Evolutionary conservation across 2,113 vertebrate genomes (phyloP).

Genomic region (Phainopepla nitens): DNA sequence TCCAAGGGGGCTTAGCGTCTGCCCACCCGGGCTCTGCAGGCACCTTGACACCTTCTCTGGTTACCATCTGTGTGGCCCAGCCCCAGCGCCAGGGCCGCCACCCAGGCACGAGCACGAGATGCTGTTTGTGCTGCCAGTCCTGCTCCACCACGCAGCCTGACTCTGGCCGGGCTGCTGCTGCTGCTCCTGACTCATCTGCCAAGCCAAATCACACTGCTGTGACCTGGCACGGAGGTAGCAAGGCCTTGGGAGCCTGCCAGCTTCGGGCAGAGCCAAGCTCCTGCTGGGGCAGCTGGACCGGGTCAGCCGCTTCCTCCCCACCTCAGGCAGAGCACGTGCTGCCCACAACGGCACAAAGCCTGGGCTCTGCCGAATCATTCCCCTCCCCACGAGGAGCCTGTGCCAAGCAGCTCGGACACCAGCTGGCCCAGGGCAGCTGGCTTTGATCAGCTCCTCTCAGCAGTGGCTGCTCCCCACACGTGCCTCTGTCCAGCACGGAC

Average conservation of each 20-base stretch:
- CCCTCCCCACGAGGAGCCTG: accelerated
- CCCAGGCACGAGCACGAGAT: neutral
- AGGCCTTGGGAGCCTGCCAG: neutral
- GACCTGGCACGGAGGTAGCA: neutral
- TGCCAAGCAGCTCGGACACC: neutral
- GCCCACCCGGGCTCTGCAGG: neutral
- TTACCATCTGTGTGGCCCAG: neutral
- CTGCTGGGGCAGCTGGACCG: neutral
- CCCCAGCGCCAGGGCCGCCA: accelerated
- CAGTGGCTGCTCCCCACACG: neutral
- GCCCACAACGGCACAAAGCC: neutral
- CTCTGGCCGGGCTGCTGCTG: neutral
- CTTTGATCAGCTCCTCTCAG: neutral
- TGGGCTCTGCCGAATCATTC: neutral
- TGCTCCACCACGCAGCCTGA: neutral
- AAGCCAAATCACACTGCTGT: neutral
- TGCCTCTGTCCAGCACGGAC: neutral
- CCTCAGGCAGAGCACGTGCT: neutral
- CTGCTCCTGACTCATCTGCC: neutral
- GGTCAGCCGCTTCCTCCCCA: neutral
- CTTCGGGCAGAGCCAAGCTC: neutral
- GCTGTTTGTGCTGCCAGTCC: neutral
- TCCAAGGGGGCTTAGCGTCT: neutral
- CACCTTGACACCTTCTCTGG: neutral
- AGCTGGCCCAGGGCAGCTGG: neutral